Evolutionary conservation across 2,888 invertebrate species (phyloP), one percentile per base, ranked within the genome.

Genomic region (Lithodes maja): DNA sequence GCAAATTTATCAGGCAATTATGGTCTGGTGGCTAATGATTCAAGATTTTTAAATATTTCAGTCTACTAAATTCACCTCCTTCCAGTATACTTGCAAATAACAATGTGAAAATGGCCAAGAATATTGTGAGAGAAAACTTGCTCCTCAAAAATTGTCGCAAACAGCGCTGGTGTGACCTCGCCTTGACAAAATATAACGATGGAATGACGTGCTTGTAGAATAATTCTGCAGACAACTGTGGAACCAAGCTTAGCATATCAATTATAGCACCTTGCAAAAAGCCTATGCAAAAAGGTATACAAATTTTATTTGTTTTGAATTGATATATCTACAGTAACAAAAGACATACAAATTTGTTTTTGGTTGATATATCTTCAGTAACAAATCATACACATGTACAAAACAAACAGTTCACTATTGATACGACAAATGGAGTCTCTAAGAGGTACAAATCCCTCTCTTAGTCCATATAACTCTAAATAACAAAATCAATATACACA

Each of bases 241-340:
- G 69, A 88, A 68, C 84, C 75, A 84, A 88, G 87, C 54, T 83
- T 83, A 87, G 77, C 50, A 53, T 68, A 84, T 69, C 83, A 53
- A 52, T 49, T 69, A 53, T 88, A 88, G 87, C 87, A 88, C 84
- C 87, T 84, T 88, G 50, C 84, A 78, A 82, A 33, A 88, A 88
- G 87, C 87, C 61, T 71, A 83, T 55, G 71, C 61, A 84, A 83
- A 52, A 55, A 83, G 17, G 54, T 85, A 61, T 61, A 50, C 33
- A 54, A 17, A 33, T 1, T n/a, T 17, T 79, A 1, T 15, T 2
- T 80, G n/a, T 33, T 33, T 33, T 33, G 0, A 33, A 33, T 33
- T 33, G 33, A 33, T 33, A 33, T 33, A 33, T 33, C 33, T 33
- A 33, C 33, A 33, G 33, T 33, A 33, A 33, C 33, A 33, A 33